Conservation (phyloP, 2,888 invertebrate genomes). For the Heterodera filipjevi region DNA sequence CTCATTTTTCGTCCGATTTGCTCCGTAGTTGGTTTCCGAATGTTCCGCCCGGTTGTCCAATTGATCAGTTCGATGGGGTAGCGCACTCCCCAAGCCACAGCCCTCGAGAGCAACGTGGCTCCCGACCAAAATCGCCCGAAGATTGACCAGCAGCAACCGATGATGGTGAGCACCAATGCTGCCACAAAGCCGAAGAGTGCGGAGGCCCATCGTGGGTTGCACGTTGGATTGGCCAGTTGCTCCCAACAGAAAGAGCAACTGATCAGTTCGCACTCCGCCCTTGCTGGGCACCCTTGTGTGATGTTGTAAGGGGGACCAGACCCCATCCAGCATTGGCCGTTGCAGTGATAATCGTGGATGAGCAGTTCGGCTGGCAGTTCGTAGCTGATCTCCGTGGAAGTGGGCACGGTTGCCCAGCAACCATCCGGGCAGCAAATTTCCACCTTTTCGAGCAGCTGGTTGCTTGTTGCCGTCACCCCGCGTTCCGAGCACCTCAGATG, state of each 20-base stretch:
- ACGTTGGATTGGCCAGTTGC: not conserved
- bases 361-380: not conserved
- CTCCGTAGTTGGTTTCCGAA: not conserved
- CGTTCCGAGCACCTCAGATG: not conserved
- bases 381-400: too few species aligned
- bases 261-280: not conserved
- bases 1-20: not conserved
- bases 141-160: not conserved
- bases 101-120: too few species aligned
- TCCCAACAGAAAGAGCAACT: too few species aligned
- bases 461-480: not conserved
- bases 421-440: slow-evolving; percentile 12
- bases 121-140: not conserved
- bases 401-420: too few species aligned
- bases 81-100: not conserved
- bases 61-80: not conserved
- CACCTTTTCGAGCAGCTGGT: not conserved
- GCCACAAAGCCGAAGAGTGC: not conserved
- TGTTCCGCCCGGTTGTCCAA: not conserved
- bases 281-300: not conserved
- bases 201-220: slow-evolving; percentile 13
- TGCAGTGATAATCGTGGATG: slow-evolving; percentile 6
- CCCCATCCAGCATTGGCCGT: slow-evolving; percentile 8
- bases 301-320: not conserved
- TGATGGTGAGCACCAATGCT: not conserved